These are phyloP conservation scores for Callinectes sapidus DNA, from an alignment of 2,888 invertebrate species.

Conservation along the genomic window DNA sequence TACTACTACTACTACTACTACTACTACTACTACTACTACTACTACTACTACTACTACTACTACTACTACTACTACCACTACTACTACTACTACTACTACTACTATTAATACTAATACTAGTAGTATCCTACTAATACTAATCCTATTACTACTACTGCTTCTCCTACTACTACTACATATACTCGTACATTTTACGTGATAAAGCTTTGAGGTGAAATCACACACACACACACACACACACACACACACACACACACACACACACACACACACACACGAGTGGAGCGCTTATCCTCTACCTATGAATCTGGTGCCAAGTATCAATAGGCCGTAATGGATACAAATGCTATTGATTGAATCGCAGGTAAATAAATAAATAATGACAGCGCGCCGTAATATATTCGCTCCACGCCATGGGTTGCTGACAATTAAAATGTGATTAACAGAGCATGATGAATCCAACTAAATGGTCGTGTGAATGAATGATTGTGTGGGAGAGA, in stretches of 20 bases:
- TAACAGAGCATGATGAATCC: not conserved
- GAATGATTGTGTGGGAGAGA: not conserved
- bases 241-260: conserved; percentile 20
- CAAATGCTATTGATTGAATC: not conserved
- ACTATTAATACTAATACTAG: not conserved
- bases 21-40: too few relatives aligned
- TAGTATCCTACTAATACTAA: not conserved
- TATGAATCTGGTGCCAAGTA: not conserved
- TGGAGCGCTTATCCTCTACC: not conserved
- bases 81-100: not conserved
- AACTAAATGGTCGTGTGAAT: not conserved
- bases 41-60: too few relatives aligned
- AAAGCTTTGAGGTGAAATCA: not conserved
- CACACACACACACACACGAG: conserved; percentile 12
- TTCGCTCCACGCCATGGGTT: not conserved
- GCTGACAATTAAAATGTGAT: conserved; percentile 1
- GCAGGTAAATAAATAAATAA: not conserved
- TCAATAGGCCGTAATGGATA: not conserved
- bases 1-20: too few relatives aligned
- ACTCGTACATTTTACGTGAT: too few relatives aligned
- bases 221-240: conserved; percentile 1
- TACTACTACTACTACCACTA: not conserved
- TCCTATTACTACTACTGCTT: not conserved
- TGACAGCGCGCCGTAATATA: not conserved
- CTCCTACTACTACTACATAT: not conserved